These are phyloP conservation scores for Petrolisthes cinctipes DNA, from an alignment of 2,888 invertebrate genomes.

Conservation along the genomic window DNA sequence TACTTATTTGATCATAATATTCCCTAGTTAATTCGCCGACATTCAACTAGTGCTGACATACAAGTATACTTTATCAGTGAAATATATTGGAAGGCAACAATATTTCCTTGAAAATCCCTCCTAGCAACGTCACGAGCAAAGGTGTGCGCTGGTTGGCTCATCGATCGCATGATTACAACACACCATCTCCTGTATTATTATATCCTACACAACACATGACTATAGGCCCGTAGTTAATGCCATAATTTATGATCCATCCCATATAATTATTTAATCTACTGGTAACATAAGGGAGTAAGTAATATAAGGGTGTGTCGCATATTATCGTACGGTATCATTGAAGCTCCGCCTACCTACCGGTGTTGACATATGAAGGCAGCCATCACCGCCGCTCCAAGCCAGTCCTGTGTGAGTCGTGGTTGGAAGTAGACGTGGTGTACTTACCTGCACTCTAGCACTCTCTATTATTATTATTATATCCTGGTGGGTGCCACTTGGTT, in stretches of 20 bases:
- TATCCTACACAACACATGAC: background rate
- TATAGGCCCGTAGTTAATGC: background rate
- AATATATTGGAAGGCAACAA: background rate
- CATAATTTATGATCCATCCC: no score
- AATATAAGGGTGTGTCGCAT: no score
- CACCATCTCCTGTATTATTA: background rate
- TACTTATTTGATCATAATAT: no score
- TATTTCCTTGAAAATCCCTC: background rate
- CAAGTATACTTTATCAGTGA: background rate
- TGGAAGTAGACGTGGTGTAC: background rate
- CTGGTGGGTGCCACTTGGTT: background rate
- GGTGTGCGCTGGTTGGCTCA: constrained; percentile 2
- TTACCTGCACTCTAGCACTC: background rate
- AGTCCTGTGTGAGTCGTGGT: constrained; percentile 19
- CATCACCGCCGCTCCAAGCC: background rate
- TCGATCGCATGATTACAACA: constrained; percentile 11
- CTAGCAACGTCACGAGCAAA: background rate
- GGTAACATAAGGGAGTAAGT: no score
- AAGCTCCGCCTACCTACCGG: constrained; percentile 9
- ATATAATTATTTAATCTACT: no score
- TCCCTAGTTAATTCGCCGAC: no score
- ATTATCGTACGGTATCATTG: no score
- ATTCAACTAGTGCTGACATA: background rate
- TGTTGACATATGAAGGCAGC: constrained; percentile 21
- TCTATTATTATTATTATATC: background rate